Evolutionary conservation across 2,113 vertebrate species (phyloP).

Genomic region (Trematomus loennbergii): DNA sequence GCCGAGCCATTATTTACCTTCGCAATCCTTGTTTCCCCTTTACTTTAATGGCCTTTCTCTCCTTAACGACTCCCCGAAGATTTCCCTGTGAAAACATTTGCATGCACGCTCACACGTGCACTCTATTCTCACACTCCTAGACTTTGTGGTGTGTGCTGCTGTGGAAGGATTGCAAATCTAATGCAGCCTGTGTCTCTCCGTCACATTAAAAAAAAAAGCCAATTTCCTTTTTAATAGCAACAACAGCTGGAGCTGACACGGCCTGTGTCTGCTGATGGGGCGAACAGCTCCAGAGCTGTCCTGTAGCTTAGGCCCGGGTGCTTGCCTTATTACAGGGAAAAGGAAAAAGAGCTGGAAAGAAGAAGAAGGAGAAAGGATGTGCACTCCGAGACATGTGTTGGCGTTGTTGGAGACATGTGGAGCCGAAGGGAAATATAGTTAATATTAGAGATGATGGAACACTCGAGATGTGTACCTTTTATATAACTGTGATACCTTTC

Average conservation of each 20-base stretch:
- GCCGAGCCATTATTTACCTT: slow-evolving; percentile 39
- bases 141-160: slow-evolving; percentile 2
- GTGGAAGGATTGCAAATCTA: slow-evolving; percentile 49
- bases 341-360: not conserved
- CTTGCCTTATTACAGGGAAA: slow-evolving; percentile 67
- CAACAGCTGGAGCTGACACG: slow-evolving; percentile 81
- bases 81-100: slow-evolving; percentile 49
- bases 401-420: slow-evolving; percentile 18
- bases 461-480: not conserved
- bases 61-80: slow-evolving; percentile 59
- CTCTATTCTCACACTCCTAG: slow-evolving; percentile 13
- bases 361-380: slow-evolving; percentile 14
- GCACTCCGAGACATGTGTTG: slow-evolving; percentile 30
- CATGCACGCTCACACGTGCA: not conserved
- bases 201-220: slow-evolving; percentile 72
- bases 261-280: slow-evolving; percentile 73
- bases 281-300: slow-evolving; percentile 62
- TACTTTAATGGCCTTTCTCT: slow-evolving; percentile 61
- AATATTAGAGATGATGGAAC: slow-evolving; percentile 10
- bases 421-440: slow-evolving; percentile 25
- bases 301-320: slow-evolving; percentile 64
- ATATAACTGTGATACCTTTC: slow-evolving; percentile 17
- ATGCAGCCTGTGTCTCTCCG: slow-evolving; percentile 50
- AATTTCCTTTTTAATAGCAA: slow-evolving; percentile 83
- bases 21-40: slow-evolving; percentile 56